Percentiles rank a stretch among this genome's conserved stretches.
These are phyloP conservation scores for Sebastes alutus DNA, from an alignment of 2,797 vertebrate genomes.

Conservation along the genomic window DNA sequence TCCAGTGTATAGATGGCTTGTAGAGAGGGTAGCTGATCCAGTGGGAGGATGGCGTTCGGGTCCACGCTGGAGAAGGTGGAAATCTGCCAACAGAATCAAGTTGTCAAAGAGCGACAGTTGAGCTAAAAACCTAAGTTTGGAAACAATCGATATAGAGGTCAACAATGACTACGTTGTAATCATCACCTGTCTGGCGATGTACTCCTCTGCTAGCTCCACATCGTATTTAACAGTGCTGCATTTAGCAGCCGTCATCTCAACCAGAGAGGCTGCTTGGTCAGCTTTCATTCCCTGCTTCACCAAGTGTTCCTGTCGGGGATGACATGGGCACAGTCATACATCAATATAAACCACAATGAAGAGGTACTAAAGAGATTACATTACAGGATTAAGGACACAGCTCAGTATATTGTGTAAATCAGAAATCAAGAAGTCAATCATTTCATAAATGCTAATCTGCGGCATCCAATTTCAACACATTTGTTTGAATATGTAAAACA, in stretches of 20 bases:
- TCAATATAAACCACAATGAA: not conserved
- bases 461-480: not conserved
- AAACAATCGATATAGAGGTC: not conserved
- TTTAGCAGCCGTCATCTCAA: conserved; percentile 88
- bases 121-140: not conserved
- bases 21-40: conserved; percentile 93
- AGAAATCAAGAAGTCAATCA: not conserved
- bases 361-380: not conserved
- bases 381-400: not conserved
- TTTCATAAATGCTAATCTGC: not conserved
- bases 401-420: not conserved
- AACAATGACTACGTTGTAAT: not conserved
- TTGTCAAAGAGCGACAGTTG: not conserved
- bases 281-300: conserved; percentile 94
- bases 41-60: conserved; percentile 88
- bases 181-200: conserved; percentile 94
- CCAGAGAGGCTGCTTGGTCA: conserved; percentile 89
- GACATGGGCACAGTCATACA: conserved; percentile 1
- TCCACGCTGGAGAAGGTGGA: conserved; percentile 93
- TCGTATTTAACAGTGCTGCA: conserved; percentile 95
- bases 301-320: conserved; percentile 88
- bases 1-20: conserved; percentile 97
- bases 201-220: conserved; percentile 96
- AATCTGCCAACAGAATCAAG: conserved; percentile 84
- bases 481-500: not conserved